Evolutionary conservation across 2,797 vertebrate genomes (phyloP), one percentile per base, ranked within the genome.

Genomic region (Buphagus erythrorhynchus): DNA sequence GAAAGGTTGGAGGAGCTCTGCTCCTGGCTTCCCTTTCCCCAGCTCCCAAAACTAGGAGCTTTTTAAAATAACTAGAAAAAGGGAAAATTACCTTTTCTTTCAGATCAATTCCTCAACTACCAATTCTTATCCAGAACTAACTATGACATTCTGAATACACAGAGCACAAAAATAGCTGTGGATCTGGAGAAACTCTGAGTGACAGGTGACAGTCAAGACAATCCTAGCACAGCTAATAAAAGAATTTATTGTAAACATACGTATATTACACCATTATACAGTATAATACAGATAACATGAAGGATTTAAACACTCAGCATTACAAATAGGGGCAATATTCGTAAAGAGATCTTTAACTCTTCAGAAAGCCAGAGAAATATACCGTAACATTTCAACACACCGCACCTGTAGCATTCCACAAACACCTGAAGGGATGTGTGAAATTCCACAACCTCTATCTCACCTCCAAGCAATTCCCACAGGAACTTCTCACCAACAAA

Each of bases 241-340:
- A 97, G 92, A 85, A 94, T 98, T 98, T 98, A 98, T 97, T 98
- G 97, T 94, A 96, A 97, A 94, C 94, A 73, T 93, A 97, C 19
- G 68, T 97, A 91, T 98, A 93, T 98, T 97, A 98, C 93, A 98
- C 92, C 95, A 95, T 96, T 98, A 95, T 97, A 98, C 90, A 96
- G 94, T 97, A 97, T 97, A 87, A 95, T 97, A 98, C 96, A 98
- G 96, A 80, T 94, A 97, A 97, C 79, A 48, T 91, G 73, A 93
- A 94, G 92, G 82, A 93, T 89, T 95, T 89, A 71, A 95, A 95
- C 91, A 95, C 92, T 93, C 86, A 90, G 86, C 87, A 81, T 90
- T 95, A 95, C 87, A 94, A 95, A 90, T 1, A 77, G 88, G 78
- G 78, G 87, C 80, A 54, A 72, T 58, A 73, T 72, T 85, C 28